Conservation (phyloP, 2,113 vertebrate genomes). For the Leucopsar rothschildi region DNA sequence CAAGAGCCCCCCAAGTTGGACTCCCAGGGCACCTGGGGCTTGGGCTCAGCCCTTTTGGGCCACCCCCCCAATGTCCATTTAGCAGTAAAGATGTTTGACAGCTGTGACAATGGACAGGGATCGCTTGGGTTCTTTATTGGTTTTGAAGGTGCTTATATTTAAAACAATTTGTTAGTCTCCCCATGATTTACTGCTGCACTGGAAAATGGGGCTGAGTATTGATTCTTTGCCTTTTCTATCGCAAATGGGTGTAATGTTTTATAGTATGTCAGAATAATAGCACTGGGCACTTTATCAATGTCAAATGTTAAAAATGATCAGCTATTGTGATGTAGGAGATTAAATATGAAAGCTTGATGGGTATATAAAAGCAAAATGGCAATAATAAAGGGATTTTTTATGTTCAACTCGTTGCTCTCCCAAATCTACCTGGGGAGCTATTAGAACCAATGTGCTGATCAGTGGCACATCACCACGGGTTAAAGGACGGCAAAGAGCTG, state of each 20-base stretch:
- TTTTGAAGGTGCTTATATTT: slow-evolving; percentile 79
- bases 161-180: slow-evolving; percentile 81
- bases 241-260: slow-evolving; percentile 84
- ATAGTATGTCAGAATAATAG: slow-evolving; percentile 86
- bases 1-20: accelerated
- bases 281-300: slow-evolving; percentile 82
- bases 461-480: slow-evolving; percentile 50
- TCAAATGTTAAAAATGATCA: slow-evolving; percentile 85
- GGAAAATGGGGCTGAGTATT: slow-evolving; percentile 80
- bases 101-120: slow-evolving; percentile 53
- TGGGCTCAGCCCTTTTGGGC: accelerated
- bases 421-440: slow-evolving; percentile 69
- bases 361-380: slow-evolving; percentile 81
- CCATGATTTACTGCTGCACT: slow-evolving; percentile 74
- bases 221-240: slow-evolving; percentile 84
- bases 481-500: slow-evolving; percentile 9
- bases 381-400: slow-evolving; percentile 82
- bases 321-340: slow-evolving; percentile 83
- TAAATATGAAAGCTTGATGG: slow-evolving; percentile 84
- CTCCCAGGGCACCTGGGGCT: accelerated
- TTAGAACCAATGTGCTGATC: slow-evolving; percentile 61
- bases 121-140: slow-evolving; percentile 64
- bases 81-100: slow-evolving; percentile 33
- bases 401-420: slow-evolving; percentile 73
- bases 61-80: background rate